Evolutionary conservation across 1,140 invertebrate species (phyloP).

Genomic region (Leptinotarsa texana): DNA sequence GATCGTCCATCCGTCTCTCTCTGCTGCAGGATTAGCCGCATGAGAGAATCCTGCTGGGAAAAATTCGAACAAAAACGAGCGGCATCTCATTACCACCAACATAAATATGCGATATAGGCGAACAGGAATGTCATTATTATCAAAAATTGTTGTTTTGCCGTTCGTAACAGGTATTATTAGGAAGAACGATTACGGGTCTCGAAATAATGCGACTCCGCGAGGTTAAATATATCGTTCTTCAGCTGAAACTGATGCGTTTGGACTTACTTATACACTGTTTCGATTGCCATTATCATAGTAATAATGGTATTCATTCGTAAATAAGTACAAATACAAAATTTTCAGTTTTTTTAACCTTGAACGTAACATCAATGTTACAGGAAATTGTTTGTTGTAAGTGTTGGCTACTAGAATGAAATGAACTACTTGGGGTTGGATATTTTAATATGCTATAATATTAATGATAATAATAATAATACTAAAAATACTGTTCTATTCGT

Average conservation of each 20-base stretch:
- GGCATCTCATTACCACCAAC: slow-evolving; percentile 29
- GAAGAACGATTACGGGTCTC: background rate
- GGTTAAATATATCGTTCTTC: background rate
- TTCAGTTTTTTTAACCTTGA: too few relatives aligned
- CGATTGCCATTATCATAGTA: too few relatives aligned
- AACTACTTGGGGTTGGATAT: too few relatives aligned
- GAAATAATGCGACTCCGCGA: background rate
- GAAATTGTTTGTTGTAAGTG: too few relatives aligned
- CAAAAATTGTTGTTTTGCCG: slow-evolving; percentile 26
- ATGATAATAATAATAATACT: too few relatives aligned
- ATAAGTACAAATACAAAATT: too few relatives aligned
- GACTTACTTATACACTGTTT: too few relatives aligned
- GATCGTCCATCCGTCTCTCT: slow-evolving; percentile 3
- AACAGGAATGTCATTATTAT: slow-evolving; percentile 25
- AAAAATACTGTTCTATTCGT: too few relatives aligned
- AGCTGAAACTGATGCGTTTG: background rate
- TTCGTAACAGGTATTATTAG: slow-evolving; percentile 22
- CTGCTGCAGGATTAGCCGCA: slow-evolving; percentile 12
- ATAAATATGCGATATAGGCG: slow-evolving; percentile 25
- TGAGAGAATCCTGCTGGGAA: slow-evolving; percentile 25
- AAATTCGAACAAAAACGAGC: slow-evolving; percentile 26
- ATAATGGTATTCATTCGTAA: too few relatives aligned
- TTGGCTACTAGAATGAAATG: too few relatives aligned
- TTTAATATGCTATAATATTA: too few relatives aligned
- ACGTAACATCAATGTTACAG: too few relatives aligned